Percentiles rank a stretch among this genome's conserved stretches.
phyloP scores from a whole-genome alignment of 2,797 vertebrate genomes.

The Streptopelia turtur region DNA sequence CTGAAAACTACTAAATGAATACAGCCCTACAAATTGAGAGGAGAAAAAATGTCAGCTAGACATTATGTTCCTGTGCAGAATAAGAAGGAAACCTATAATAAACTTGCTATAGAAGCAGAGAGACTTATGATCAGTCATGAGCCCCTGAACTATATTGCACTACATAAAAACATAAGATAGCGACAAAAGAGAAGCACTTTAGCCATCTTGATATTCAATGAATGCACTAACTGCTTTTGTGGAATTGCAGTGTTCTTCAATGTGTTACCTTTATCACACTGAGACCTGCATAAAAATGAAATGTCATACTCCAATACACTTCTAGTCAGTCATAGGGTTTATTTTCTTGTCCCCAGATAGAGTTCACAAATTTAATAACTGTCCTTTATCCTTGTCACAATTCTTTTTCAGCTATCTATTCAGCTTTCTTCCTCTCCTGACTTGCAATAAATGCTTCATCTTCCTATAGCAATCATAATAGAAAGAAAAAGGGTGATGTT shows the following conservation, averaged over 20 bases:
- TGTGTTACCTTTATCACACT: conserved; percentile 74
- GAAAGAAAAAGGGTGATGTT: conserved; percentile 48
- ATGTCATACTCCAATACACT: conserved; percentile 78
- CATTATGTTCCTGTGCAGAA: neutral
- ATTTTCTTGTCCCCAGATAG: conserved; percentile 78
- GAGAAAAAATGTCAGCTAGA: neutral
- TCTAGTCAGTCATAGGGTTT: conserved; percentile 73
- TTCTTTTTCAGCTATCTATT: conserved; percentile 74
- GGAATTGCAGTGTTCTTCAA: conserved; percentile 64
- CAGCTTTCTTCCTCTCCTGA: conserved; percentile 55
- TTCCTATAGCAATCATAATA: conserved; percentile 58
- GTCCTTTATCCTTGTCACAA: conserved; percentile 75
- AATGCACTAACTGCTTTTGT: conserved; percentile 69
- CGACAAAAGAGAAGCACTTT: conserved; percentile 54
- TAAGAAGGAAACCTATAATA: conserved; percentile 1
- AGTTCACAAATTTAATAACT: conserved; percentile 83
- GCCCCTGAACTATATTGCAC: conserved; percentile 49
- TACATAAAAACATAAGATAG: conserved; percentile 60
- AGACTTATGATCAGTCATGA: conserved; percentile 47
- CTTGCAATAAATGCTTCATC: conserved; percentile 72
- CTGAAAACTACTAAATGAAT: neutral
- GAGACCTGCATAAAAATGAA: conserved; percentile 79
- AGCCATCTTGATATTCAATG: conserved; percentile 63
- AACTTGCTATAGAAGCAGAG: neutral
- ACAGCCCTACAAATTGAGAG: neutral